Base-by-base conservation (phyloP, 2,113 vertebrate species). In the zebrafish (Danio rerio) region DNA sequence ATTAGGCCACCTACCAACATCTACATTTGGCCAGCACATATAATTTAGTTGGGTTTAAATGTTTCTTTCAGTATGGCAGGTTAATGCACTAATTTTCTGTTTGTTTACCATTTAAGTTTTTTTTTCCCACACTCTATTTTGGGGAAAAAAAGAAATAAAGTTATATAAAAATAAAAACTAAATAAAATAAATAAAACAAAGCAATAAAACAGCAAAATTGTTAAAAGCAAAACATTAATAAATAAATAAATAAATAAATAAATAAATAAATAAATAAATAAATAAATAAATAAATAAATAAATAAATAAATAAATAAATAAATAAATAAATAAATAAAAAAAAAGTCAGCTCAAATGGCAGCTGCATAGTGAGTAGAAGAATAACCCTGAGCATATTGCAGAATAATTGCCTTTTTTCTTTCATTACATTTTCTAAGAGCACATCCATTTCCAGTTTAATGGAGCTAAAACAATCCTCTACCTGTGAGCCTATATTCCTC, bases 381-480 rank as follows among this genome's bases (percentile, higher is more conserved):
- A 79, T 79, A 20, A 16, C 31, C 61, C 62, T 79, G 21, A 79
- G 62, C 31, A 66, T 66, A 53, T 79, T 65, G 61, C 21, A 13
- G 49, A 79, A 79, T 66, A 66, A 65, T 78, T 78, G 16, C 49
- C 61, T 79, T 79, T n/a, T 65, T 79, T 62, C 56, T 62, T 66
- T 66, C 62, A 79, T 79, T 66, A 79, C 49, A 52, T 20, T 66
- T 65, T 79, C 49, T 66, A 53, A 66, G 49, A 53, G 16, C 58
- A 77, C 76, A 79, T 79, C 76, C 75, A 63, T 78, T 78, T 78
- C 45, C 61, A 79, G 76, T 66, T 79, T 79, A 79, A 79, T 79
- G 62, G 62, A 79, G 76, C 75, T 78, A 52, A 78, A 78, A 66
- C 49, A 79, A 79, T 79, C 62, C 49, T 79, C 76, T 79, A 53